Conservation (phyloP, 2,888 invertebrate species). For the Torymus auratus region DNA sequence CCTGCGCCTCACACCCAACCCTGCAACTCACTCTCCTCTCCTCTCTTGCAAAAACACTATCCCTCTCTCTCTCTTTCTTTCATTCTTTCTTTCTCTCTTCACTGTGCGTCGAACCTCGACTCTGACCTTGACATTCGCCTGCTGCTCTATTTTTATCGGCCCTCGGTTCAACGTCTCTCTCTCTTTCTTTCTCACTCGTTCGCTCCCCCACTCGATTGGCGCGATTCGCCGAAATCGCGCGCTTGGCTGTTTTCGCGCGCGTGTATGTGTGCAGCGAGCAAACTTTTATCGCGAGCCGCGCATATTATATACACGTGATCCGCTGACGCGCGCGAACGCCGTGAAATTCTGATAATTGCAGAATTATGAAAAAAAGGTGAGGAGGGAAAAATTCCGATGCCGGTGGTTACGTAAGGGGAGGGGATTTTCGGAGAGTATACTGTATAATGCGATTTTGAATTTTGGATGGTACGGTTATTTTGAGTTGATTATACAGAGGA, state of each 20-base stretch:
- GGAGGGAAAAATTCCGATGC: conserved; percentile 8
- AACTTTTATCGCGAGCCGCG: conserved; percentile 18
- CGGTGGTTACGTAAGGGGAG: conserved; percentile 7
- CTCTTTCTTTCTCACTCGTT: conserved; percentile 9
- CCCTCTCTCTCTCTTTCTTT: background rate
- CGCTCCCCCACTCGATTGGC: conserved; percentile 28
- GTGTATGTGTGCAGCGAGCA: background rate
- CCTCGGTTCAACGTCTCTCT: conserved; percentile 56
- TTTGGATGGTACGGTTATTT: no score
- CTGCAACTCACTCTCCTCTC: no score
- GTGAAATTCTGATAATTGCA: conserved; percentile 36
- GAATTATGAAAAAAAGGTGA: conserved; percentile 17
- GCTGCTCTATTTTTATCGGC: conserved; percentile 58
- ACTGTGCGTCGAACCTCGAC: conserved; percentile 30
- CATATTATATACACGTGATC: background rate
- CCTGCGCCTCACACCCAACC: no score
- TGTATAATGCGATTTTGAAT: no score
- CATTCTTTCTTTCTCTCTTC: conserved; percentile 19
- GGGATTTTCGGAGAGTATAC: no score
- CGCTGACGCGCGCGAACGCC: conserved; percentile 1
- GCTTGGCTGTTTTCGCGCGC: conserved; percentile 25
- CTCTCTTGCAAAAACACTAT: background rate
- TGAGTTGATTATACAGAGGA: no score
- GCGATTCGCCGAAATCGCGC: conserved; percentile 52
- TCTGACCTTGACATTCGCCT: conserved; percentile 59